phyloP scores from a whole-genome alignment of 1,140 invertebrate species.

The Belonocnema kinseyi region DNA sequence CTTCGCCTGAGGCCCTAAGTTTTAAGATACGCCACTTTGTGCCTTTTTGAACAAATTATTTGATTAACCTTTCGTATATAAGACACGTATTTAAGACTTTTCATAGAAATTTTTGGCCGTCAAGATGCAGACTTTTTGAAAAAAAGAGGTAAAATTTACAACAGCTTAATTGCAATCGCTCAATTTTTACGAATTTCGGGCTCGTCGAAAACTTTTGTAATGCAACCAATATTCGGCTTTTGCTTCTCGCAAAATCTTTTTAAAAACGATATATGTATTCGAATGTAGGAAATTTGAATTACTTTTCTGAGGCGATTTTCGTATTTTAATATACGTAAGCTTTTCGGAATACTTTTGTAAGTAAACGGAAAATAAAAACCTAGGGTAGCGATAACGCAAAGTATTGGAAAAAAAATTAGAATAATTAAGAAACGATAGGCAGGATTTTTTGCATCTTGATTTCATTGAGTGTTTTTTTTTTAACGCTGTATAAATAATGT shows the following conservation, averaged over 20 bases:
- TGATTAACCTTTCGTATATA: slow-evolving; percentile 17
- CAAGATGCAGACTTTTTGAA: slow-evolving; percentile 3
- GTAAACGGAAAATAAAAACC: not conserved
- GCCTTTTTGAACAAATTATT: slow-evolving; percentile 30
- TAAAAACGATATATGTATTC: not conserved
- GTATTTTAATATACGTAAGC: slow-evolving; percentile 28
- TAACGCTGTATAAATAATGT: slow-evolving; percentile 19
- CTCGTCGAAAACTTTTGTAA: not conserved
- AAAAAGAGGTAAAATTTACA: not conserved
- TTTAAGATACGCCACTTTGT: slow-evolving; percentile 19
- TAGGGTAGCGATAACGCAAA: slow-evolving; percentile 9
- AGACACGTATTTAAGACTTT: slow-evolving; percentile 6
- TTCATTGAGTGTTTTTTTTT: slow-evolving; percentile 22
- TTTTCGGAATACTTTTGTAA: slow-evolving; percentile 13
- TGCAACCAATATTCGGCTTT: not conserved
- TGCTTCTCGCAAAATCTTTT: slow-evolving; percentile 4
- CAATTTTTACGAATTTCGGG: not conserved
- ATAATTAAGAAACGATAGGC: not conserved
- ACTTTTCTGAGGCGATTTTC: slow-evolving; percentile 9
- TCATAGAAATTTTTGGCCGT: not conserved
- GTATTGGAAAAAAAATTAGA: not conserved
- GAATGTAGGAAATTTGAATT: not conserved
- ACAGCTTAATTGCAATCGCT: not conserved
- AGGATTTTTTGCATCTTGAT: slow-evolving; percentile 23
- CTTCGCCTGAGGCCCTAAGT: not conserved